These are phyloP conservation scores for Geococcyx californianus DNA, from an alignment of 2,113 vertebrate species.

Conservation along the genomic window DNA sequence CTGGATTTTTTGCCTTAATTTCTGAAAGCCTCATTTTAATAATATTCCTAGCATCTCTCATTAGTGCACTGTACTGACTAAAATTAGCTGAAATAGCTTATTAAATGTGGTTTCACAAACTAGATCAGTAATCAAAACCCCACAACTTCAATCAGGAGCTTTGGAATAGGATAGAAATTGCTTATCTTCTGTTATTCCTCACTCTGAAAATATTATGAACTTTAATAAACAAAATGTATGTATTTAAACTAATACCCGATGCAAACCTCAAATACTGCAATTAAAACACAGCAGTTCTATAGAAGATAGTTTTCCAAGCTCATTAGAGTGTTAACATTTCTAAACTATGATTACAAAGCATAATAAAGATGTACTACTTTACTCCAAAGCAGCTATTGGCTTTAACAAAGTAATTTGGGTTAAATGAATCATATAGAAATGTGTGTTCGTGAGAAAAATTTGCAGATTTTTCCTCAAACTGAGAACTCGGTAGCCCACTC, in stretches of 20 bases:
- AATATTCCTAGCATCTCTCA: not conserved
- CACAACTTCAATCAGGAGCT: not conserved
- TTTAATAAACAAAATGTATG: not conserved
- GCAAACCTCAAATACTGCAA: not conserved
- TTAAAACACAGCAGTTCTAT: not conserved
- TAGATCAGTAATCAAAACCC: not conserved
- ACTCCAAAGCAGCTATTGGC: not conserved
- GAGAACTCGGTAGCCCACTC: not conserved
- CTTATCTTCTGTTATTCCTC: not conserved
- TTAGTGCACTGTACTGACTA: not conserved
- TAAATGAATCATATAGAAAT: not conserved
- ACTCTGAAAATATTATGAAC: not conserved
- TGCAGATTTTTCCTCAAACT: not conserved
- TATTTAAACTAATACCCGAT: not conserved
- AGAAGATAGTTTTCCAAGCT: not conserved
- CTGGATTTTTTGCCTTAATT: not conserved
- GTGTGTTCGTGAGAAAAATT: not conserved
- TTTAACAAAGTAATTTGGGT: not conserved
- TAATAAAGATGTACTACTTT: not conserved
- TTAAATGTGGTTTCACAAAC: not conserved
- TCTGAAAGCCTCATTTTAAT: not conserved
- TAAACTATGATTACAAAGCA: not conserved
- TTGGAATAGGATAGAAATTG: not conserved
- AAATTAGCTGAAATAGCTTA: not conserved
- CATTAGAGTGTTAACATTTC: not conserved